These are phyloP conservation scores for Muricea muricata DNA, from an alignment of 92 coral and sea anemone species.

Conservation along the genomic window DNA sequence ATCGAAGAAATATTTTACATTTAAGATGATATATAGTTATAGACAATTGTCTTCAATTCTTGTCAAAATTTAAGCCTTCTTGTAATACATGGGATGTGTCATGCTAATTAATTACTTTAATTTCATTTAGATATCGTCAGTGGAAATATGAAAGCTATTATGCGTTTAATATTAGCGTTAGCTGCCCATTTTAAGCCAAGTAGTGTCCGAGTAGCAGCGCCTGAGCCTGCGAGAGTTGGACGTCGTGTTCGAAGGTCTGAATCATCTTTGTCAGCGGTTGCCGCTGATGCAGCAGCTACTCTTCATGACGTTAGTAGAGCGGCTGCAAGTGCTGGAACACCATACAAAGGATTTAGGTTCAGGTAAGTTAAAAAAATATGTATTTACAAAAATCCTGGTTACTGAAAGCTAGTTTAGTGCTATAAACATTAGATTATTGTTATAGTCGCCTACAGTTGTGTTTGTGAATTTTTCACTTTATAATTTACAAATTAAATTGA, in stretches of 20 bases:
- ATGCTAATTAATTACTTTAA: neutral
- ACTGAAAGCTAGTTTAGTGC: too few relatives aligned
- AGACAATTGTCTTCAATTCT: too few relatives aligned
- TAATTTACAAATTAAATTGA: too few relatives aligned
- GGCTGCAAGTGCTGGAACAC: constrained; percentile 95
- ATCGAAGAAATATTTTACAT: too few relatives aligned
- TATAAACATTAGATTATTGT: too few relatives aligned
- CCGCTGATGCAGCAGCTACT: constrained; percentile 98
- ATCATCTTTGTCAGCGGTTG: constrained; percentile 94
- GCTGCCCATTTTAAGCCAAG: constrained; percentile 99
- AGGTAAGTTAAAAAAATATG: constrained; percentile 56
- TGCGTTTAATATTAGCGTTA: constrained; percentile 91
- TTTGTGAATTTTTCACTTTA: too few relatives aligned
- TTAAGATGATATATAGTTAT: too few relatives aligned
- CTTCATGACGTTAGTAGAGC: constrained; percentile 96
- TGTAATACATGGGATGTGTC: neutral
- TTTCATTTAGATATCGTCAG: constrained; percentile 82
- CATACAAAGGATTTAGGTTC: constrained; percentile 61
- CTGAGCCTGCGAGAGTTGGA: constrained; percentile 56
- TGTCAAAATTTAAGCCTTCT: too few relatives aligned
- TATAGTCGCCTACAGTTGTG: too few relatives aligned
- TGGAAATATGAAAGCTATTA: constrained; percentile 90
- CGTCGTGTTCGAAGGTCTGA: constrained; percentile 82
- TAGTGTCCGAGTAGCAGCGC: constrained; percentile 77
- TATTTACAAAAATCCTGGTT: neutral